These are phyloP conservation scores for Petrocephalus sullivani DNA, from an alignment of 2,797 vertebrate species.

Conservation along the genomic window DNA sequence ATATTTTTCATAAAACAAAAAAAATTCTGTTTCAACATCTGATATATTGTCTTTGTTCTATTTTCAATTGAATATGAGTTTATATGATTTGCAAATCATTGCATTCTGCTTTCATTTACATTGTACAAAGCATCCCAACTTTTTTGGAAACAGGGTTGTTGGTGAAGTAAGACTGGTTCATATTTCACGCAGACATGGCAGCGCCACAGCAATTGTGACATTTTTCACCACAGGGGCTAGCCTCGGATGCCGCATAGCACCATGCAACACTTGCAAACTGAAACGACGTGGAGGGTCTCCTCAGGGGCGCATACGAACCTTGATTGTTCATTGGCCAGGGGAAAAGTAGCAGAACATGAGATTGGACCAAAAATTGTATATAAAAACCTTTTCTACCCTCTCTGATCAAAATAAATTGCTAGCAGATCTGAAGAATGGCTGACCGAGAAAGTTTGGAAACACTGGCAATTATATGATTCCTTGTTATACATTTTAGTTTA, in stretches of 20 bases:
- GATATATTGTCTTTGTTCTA: no score
- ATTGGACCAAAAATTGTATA: not conserved
- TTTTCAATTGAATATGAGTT: no score
- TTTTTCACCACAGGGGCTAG: not conserved
- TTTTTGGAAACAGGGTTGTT: no score
- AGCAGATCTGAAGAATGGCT: no score
- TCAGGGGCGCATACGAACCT: not conserved
- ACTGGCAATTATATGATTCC: not conserved
- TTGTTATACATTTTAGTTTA: not conserved
- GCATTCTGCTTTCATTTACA: no score
- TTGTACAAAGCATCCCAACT: no score
- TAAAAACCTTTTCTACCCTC: not conserved
- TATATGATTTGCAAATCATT: no score
- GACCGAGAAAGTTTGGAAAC: no score
- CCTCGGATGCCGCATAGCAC: not conserved
- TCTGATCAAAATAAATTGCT: not conserved
- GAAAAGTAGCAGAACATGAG: not conserved
- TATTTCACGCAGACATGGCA: not conserved
- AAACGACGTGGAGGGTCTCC: not conserved
- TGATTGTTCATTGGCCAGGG: not conserved
- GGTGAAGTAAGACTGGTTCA: not conserved
- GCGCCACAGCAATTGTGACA: not conserved
- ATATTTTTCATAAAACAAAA: no score
- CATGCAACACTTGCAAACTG: not conserved
- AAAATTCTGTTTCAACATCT: no score